phyloP scores from a whole-genome alignment of 2,113 vertebrate species.

The Mustela nigripes region DNA sequence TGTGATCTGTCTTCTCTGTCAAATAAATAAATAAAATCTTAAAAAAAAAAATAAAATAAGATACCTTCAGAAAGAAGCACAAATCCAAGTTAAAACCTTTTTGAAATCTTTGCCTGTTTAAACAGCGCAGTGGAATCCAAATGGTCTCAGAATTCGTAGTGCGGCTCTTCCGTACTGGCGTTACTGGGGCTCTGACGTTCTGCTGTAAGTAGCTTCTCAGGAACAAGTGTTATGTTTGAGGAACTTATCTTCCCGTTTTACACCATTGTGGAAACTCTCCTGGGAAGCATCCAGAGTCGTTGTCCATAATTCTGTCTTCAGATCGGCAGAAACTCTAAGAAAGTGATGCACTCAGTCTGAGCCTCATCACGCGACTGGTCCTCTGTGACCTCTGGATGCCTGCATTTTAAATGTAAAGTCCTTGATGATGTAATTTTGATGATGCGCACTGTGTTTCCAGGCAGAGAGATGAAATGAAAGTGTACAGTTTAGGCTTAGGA shows the following conservation, averaged over 20 bases:
- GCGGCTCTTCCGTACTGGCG: neutral
- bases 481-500: neutral
- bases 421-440: neutral
- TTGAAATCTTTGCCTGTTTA: neutral
- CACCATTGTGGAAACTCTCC: neutral
- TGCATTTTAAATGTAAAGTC: neutral
- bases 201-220: neutral
- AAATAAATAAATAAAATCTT: too few relatives aligned
- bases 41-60: neutral
- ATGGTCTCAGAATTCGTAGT: neutral
- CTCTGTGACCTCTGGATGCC: neutral
- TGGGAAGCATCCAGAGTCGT: neutral
- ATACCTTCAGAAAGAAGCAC: conserved; percentile 2
- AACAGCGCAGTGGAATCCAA: neutral
- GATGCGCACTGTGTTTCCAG: neutral
- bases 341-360: neutral
- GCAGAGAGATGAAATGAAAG: neutral
- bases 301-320: neutral
- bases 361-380: neutral
- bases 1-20: too few relatives aligned
- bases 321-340: neutral
- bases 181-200: neutral
- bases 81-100: neutral
- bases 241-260: neutral
- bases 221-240: neutral